phyloP scores from a whole-genome alignment of 2,888 invertebrate genomes.

The Ctenicera cuprea region DNA sequence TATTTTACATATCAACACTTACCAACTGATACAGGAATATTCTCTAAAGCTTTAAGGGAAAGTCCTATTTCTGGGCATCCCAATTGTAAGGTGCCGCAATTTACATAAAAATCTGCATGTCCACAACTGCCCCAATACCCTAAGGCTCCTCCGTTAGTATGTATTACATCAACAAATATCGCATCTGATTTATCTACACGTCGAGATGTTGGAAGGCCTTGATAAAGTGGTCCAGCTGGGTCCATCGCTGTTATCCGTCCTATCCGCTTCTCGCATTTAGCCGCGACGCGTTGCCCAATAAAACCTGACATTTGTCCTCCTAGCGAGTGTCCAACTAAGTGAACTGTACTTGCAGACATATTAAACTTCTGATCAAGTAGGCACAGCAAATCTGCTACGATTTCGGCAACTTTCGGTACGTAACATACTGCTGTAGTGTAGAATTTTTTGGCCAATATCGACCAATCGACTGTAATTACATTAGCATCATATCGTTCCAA shows the following conservation, averaged over 20 bases:
- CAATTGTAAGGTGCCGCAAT: slow-evolving; percentile 6
- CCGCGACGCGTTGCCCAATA: background rate
- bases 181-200: slow-evolving; percentile 22
- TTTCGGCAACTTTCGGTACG: slow-evolving; percentile 12
- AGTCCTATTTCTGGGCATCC: background rate
- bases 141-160: slow-evolving; percentile 15
- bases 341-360: background rate
- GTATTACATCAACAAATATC: slow-evolving; percentile 24
- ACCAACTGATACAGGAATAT: background rate
- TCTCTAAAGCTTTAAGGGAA: background rate
- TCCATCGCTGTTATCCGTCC: slow-evolving; percentile 31
- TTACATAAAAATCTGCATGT: slow-evolving; percentile 21
- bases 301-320: slow-evolving; percentile 30
- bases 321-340: slow-evolving; percentile 27
- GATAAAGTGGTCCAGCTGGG: slow-evolving; percentile 16
- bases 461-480: slow-evolving; percentile 18
- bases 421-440: slow-evolving; percentile 16
- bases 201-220: background rate
- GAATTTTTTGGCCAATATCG: background rate
- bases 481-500: slow-evolving; percentile 16
- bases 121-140: slow-evolving; percentile 19
- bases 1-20: background rate
- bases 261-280: background rate
- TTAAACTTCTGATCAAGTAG: background rate
- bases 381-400: slow-evolving; percentile 13